These are phyloP conservation scores for Fulmarus glacialis DNA, from an alignment of 2,113 vertebrate species.

Conservation along the genomic window DNA sequence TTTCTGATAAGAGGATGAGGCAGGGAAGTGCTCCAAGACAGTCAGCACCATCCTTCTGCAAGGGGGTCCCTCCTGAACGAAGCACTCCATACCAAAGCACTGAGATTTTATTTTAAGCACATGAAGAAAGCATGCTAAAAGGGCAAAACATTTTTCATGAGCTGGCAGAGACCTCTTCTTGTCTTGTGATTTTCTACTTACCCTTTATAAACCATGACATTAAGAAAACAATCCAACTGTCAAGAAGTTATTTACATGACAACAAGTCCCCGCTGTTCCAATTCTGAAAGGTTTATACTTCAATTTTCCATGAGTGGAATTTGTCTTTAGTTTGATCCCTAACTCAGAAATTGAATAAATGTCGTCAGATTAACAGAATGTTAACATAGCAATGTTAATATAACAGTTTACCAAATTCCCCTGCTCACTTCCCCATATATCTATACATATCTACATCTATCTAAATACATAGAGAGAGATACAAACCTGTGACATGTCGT, in stretches of 20 bases:
- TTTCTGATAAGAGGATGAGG: background rate
- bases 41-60: background rate
- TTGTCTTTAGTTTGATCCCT: background rate
- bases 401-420: background rate
- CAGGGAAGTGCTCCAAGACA: background rate
- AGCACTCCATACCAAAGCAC: background rate
- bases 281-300: background rate
- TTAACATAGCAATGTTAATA: background rate
- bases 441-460: background rate
- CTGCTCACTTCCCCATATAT: background rate
- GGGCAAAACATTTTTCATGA: background rate
- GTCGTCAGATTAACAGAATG: background rate
- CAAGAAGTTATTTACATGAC: background rate
- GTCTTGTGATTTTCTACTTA: background rate
- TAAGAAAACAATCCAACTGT: background rate
- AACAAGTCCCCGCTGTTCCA: background rate
- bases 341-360: background rate
- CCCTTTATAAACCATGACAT: background rate
- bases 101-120: background rate
- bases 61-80: background rate
- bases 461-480: no score
- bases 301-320: background rate
- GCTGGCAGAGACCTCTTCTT: background rate
- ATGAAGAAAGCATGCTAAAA: background rate
- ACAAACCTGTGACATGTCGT: rapidly evolving